phyloP scores from a whole-genome alignment of 2,888 invertebrate species.

The Rapana venosa region DNA sequence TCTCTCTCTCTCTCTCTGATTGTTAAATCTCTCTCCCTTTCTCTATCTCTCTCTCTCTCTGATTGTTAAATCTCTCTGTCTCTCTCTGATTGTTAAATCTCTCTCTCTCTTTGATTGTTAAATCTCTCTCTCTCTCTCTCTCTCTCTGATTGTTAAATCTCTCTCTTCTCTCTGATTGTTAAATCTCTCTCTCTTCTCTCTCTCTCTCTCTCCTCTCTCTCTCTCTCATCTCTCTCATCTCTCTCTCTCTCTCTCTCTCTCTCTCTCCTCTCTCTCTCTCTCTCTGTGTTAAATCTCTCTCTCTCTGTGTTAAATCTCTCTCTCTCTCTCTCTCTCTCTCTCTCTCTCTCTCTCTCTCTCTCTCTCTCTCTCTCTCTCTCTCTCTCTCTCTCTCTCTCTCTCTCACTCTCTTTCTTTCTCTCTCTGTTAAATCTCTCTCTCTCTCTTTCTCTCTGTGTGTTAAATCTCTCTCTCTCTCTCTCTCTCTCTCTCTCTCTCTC shows the following conservation, averaged over 20 bases:
- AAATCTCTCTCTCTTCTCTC: too few species aligned
- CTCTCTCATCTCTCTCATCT: too few species aligned
- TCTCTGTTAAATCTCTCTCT: background rate
- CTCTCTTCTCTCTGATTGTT: too few species aligned
- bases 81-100: too few species aligned
- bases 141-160: background rate
- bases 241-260: too few species aligned
- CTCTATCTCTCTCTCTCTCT: too few species aligned
- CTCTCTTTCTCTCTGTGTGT: background rate
- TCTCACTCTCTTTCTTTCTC: background rate
- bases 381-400: background rate
- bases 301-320: too few species aligned
- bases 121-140: constrained; percentile 6
- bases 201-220: too few species aligned
- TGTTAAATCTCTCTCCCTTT: background rate
- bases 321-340: background rate
- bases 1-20: too few species aligned
- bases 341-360: constrained; percentile 3
- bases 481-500: background rate
- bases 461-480: too few species aligned
- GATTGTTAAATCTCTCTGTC: background rate
- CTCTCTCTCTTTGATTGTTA: background rate
- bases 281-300: too few species aligned
- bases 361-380: constrained; percentile 8
- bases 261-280: too few species aligned